Base-by-base conservation (phyloP, 2,113 vertebrate species). In the Thunnus thynnus region DNA sequence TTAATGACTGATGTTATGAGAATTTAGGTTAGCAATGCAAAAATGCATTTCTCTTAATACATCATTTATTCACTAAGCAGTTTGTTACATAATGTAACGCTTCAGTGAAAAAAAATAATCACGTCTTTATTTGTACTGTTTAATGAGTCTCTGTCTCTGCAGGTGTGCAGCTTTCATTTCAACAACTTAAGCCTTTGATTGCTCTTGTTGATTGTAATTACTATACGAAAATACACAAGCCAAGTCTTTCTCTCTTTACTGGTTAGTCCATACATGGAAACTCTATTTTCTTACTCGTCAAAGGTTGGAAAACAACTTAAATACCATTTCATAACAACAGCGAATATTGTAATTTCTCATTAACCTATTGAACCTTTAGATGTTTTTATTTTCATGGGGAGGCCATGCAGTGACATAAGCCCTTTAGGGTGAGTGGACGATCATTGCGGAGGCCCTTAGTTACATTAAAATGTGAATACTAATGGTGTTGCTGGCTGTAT, bases 401-500 rank as follows among this genome's bases (percentile, higher is more conserved):
- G n/a, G 3, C 13, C 41, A 18, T 60, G 27, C 51, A 65, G 56
- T 54, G 18, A 25, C 46, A 16, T 48, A 17, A 27, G 6, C 6
- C 22, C 22, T 76, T 60, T 30, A 3, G 1, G 20, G 30, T 48
- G 22, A 13, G 22, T 13, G 27, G 5, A 9, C 69, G 70, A 63
- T 64, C 62, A 41, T 50, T 20, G 3, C 18, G 14, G 36, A 25
- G 25, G 48, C 27, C 51, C 61, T 78, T 76, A 76, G 47, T 86
- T 87, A 72, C 76, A 90, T 80, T 81, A 71, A 72, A 68, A 80
- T 5, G 66, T 80, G 78, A 80, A 72, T 74, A 63, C 78, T 90
- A 90, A 93, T 89, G 61, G 82, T 52, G 58, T 13, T 61, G 74
- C 76, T 75, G 78, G 80, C 84, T 83, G 68, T 85, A 86, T 87